phyloP scores from a whole-genome alignment of 2,888 invertebrate genomes.

The Willowsia nigromaculata region DNA sequence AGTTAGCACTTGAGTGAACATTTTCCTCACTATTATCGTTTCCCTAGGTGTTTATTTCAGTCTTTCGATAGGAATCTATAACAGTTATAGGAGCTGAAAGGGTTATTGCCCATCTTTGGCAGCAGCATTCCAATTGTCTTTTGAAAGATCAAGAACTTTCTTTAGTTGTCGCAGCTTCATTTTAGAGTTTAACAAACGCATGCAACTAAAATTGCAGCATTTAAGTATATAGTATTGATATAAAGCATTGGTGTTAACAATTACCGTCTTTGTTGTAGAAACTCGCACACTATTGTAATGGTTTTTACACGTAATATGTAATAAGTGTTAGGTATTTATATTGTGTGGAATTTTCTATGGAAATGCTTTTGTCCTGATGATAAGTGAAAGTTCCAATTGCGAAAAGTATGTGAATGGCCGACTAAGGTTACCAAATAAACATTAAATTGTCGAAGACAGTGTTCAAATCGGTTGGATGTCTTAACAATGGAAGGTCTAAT shows the following conservation, averaged over 20 bases:
- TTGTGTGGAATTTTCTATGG: neutral
- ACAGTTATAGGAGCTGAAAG: neutral
- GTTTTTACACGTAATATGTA: neutral
- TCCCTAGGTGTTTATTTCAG: neutral
- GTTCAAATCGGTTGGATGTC: neutral
- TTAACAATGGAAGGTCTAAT: neutral
- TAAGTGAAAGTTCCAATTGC: too few relatives aligned
- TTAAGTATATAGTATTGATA: neutral
- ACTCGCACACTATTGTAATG: neutral
- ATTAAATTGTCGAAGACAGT: neutral
- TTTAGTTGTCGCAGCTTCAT: neutral
- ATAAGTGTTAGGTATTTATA: too few relatives aligned
- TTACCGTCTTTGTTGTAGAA: neutral
- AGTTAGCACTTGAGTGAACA: neutral
- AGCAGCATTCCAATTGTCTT: conserved; percentile 25
- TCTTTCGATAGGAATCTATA: neutral
- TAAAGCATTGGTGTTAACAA: neutral
- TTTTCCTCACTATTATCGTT: neutral
- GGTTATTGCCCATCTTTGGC: neutral
- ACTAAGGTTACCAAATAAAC: neutral
- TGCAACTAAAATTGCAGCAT: neutral
- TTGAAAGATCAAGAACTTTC: neutral
- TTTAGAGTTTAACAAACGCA: neutral
- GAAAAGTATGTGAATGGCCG: neutral
- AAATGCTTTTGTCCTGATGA: neutral